Percentiles rank a stretch among this genome's conserved stretches.
Conservation (phyloP, 2,113 vertebrate species). For the Platichthys stellatus region DNA sequence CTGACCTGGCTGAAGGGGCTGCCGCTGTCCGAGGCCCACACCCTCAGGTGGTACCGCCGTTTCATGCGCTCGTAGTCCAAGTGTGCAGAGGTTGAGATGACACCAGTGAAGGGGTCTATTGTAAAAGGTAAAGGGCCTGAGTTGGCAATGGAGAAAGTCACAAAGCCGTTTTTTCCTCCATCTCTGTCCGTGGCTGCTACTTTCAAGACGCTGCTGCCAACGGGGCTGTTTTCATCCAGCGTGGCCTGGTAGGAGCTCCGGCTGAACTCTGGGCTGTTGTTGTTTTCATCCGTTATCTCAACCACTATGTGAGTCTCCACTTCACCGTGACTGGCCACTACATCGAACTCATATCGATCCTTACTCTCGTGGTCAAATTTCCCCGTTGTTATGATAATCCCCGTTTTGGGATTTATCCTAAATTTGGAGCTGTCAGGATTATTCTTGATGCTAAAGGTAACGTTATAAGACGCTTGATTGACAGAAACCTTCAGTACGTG, state of each 20-base stretch:
- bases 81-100: slow-evolving; percentile 88
- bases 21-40: slow-evolving; percentile 95
- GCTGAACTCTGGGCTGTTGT: slow-evolving; percentile 88
- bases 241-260: slow-evolving; percentile 83
- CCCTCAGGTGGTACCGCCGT: slow-evolving; percentile 87
- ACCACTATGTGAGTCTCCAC: slow-evolving; percentile 82
- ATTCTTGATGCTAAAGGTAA: slow-evolving; percentile 86
- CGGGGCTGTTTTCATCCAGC: slow-evolving; percentile 89
- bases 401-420: slow-evolving; percentile 87
- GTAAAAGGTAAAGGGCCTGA: slow-evolving; percentile 85
- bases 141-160: slow-evolving; percentile 88
- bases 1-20: slow-evolving; percentile 89
- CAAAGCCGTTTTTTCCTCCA: slow-evolving; percentile 86
- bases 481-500: slow-evolving; percentile 85
- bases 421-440: slow-evolving; percentile 84
- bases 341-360: slow-evolving; percentile 87
- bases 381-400: slow-evolving; percentile 87
- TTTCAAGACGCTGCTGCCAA: slow-evolving; percentile 88
- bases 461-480: slow-evolving; percentile 67
- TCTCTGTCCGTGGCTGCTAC: slow-evolving; percentile 88
- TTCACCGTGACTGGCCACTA: slow-evolving; percentile 81
- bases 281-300: slow-evolving; percentile 90
- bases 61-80: slow-evolving; percentile 96
- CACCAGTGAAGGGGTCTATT: slow-evolving; percentile 89
- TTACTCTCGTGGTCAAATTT: slow-evolving; percentile 85